Evolutionary conservation across 2,797 vertebrate genomes (phyloP).

Genomic region (Decapterus maruadsi): DNA sequence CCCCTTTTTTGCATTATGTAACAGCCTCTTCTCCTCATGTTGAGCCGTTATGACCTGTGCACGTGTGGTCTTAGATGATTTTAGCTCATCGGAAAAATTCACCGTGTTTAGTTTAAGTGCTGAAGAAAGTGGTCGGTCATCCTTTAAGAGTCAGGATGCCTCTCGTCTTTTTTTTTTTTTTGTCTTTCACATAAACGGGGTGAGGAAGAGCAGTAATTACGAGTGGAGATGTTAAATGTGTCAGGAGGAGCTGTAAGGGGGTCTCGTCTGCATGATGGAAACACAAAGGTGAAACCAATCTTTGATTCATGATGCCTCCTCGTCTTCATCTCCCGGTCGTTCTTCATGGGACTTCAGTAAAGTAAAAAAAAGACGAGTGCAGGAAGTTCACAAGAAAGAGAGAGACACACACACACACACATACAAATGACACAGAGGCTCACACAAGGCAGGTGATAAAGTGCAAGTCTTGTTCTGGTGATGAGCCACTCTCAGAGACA

Average conservation of each 20-base stretch:
- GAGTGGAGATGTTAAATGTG: background rate
- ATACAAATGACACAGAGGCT: background rate
- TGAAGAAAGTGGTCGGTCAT: background rate
- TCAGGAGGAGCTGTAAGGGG: conserved; percentile 27
- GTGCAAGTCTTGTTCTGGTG: conserved; percentile 19
- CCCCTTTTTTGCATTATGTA: conserved; percentile 45
- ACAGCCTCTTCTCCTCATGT: conserved; percentile 19
- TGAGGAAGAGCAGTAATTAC: conserved; percentile 18
- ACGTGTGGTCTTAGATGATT: background rate
- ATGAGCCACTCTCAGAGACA: conserved; percentile 47
- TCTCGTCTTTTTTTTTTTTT: background rate
- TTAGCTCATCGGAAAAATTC: background rate
- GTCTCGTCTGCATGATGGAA: conserved; percentile 33
- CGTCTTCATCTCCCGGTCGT: conserved; percentile 3
- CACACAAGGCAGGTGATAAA: conserved; percentile 51
- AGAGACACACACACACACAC: background rate
- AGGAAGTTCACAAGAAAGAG: conserved; percentile 35
- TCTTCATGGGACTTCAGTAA: background rate
- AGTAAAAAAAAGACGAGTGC: conserved; percentile 16
- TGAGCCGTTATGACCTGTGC: background rate
- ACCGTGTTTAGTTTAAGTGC: background rate
- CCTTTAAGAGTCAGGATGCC: conserved; percentile 5
- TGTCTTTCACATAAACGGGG: background rate
- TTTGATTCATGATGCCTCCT: conserved; percentile 16
- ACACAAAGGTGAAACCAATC: conserved; percentile 31